Conservation (phyloP, 2,888 invertebrate species). For the Phytoseiulus persimilis region DNA sequence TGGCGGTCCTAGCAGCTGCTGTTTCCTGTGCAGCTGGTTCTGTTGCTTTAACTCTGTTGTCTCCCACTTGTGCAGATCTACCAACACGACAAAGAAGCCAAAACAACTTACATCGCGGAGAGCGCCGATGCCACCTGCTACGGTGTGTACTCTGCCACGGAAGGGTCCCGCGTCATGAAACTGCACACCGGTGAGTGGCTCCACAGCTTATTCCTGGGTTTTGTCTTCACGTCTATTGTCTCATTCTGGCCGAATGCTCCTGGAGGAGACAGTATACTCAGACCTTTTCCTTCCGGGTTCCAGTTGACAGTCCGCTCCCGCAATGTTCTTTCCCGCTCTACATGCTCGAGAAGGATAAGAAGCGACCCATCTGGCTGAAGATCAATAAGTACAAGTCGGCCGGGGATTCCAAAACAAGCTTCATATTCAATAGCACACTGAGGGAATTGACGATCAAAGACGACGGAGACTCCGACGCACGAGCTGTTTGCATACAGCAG, state of each 20-base stretch:
- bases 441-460: constrained; percentile 24
- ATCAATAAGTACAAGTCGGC: background rate
- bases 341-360: constrained; percentile 27
- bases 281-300: background rate
- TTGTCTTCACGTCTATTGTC: too few species aligned
- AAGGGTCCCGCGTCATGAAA: constrained; percentile 74
- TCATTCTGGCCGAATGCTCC: too few species aligned
- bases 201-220: too few species aligned
- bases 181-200: constrained; percentile 62
- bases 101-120: constrained; percentile 57
- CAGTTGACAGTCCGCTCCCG: constrained; percentile 26
- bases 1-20: background rate
- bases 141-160: constrained; percentile 78
- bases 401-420: background rate
- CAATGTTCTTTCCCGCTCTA: constrained; percentile 24
- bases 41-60: background rate
- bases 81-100: constrained; percentile 16
- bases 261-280: too few species aligned
- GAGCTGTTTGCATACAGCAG: constrained; percentile 18
- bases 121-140: constrained; percentile 88
- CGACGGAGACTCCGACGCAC: constrained; percentile 6
- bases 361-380: constrained; percentile 13
- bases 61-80: constrained; percentile 18
- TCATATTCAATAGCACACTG: constrained; percentile 21
- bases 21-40: background rate